Evolutionary conservation across 1,140 invertebrate species (phyloP).

Genomic region (Acarapis woodi): DNA sequence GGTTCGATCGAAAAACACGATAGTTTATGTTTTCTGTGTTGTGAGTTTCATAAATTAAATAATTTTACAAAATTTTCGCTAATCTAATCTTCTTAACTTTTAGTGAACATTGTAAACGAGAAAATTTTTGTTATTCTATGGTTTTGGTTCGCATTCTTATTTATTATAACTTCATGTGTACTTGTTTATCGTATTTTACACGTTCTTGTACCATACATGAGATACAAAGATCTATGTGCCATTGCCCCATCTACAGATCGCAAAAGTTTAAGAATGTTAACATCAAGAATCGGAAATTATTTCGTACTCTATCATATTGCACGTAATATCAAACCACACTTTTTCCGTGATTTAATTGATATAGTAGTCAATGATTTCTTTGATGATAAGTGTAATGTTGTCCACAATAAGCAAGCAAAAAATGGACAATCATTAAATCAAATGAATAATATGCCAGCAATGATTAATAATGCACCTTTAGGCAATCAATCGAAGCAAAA

Average conservation of each 20-base stretch:
- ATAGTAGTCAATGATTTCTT: too few relatives aligned
- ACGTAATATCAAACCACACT: neutral
- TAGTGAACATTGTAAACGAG: conserved; percentile 16
- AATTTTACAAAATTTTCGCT: too few relatives aligned
- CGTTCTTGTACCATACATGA: neutral
- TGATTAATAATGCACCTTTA: too few relatives aligned
- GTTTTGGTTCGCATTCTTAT: conserved; percentile 15
- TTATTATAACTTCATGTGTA: conserved; percentile 11
- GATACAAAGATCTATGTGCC: neutral
- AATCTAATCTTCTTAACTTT: too few relatives aligned
- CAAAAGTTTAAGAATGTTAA: neutral
- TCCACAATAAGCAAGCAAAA: too few relatives aligned
- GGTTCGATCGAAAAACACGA: conserved; percentile 25
- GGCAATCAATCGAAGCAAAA: too few relatives aligned
- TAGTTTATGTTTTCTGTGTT: conserved; percentile 18
- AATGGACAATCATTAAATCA: too few relatives aligned
- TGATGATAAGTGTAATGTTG: too few relatives aligned
- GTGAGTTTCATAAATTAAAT: too few relatives aligned
- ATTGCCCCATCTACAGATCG: neutral
- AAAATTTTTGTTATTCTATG: conserved; percentile 16
- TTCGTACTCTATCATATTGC: neutral
- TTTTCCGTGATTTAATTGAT: neutral
- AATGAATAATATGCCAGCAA: too few relatives aligned
- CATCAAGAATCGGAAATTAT: neutral
- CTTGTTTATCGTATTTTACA: conserved; percentile 16